These are phyloP conservation scores for Nysson spinosus DNA, from an alignment of 2,888 invertebrate species.

Conservation along the genomic window DNA sequence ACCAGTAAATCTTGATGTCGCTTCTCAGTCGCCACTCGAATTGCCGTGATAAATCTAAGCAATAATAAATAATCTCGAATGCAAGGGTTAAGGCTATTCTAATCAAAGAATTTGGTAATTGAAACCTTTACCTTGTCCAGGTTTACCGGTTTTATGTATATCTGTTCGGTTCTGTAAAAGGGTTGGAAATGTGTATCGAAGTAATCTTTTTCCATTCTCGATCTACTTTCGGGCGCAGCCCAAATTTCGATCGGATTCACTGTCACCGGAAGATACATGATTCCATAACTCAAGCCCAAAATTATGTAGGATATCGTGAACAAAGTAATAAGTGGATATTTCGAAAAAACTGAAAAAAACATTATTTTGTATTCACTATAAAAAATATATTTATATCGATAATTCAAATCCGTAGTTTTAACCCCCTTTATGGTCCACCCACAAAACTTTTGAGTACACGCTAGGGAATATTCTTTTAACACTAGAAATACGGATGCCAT, in stretches of 20 bases:
- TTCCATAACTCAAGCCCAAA: slow-evolving; percentile 83
- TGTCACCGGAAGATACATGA: slow-evolving; percentile 84
- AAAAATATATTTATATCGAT: neutral
- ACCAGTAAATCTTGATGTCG: no score
- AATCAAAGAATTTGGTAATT: neutral
- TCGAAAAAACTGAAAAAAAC: slow-evolving; percentile 82
- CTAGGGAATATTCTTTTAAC: no score
- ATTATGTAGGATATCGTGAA: slow-evolving; percentile 82
- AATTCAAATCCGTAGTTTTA: neutral
- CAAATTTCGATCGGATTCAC: slow-evolving; percentile 95
- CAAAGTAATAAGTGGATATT: slow-evolving; percentile 82
- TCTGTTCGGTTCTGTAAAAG: slow-evolving; percentile 93
- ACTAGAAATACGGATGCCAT: no score
- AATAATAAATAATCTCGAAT: neutral
- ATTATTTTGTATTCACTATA: no score
- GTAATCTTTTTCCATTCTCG: slow-evolving; percentile 90
- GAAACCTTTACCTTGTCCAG: slow-evolving; percentile 78
- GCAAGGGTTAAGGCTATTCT: neutral
- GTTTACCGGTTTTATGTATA: slow-evolving; percentile 86
- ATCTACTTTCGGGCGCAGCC: slow-evolving; percentile 90
- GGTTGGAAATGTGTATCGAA: slow-evolving; percentile 93
- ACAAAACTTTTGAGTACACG: no score
- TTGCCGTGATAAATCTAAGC: no score
- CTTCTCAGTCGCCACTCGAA: no score
- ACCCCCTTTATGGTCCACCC: no score